Conservation (phyloP, 2,888 invertebrate genomes). For the Petrolisthes manimaculis region DNA sequence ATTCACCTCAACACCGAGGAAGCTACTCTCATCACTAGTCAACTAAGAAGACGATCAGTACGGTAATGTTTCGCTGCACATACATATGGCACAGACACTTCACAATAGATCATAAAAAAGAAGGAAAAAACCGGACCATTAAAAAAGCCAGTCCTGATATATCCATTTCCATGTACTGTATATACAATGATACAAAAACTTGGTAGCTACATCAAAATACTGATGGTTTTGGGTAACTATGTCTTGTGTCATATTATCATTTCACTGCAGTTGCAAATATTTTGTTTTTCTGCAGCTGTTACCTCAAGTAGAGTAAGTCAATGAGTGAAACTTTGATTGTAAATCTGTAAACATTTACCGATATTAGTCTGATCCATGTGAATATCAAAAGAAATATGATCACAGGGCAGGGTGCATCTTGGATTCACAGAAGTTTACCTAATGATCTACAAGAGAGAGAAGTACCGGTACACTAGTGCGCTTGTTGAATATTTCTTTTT, state of each 20-base stretch:
- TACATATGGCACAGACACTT: slow-evolving; percentile 58
- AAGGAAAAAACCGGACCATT: slow-evolving; percentile 30
- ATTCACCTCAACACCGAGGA: slow-evolving; percentile 28
- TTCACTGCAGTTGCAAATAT: no score
- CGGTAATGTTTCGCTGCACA: slow-evolving; percentile 28
- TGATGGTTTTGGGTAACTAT: neutral
- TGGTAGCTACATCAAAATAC: slow-evolving; percentile 13
- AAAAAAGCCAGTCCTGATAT: slow-evolving; percentile 12
- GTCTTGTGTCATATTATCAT: no score
- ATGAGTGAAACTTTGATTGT: no score
- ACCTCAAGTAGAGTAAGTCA: no score
- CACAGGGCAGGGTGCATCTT: neutral
- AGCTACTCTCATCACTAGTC: slow-evolving; percentile 24
- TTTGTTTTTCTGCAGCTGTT: no score
- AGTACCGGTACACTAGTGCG: no score
- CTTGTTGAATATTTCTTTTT: neutral
- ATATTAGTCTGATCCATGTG: neutral
- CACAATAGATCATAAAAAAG: slow-evolving; percentile 21
- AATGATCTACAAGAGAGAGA: neutral
- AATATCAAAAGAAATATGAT: slow-evolving; percentile 8
- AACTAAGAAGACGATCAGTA: slow-evolving; percentile 33
- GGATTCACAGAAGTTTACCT: neutral
- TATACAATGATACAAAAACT: slow-evolving; percentile 2
- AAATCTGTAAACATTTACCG: no score
- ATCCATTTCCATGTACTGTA: slow-evolving; percentile 2